Conservation (phyloP, 2,888 invertebrate genomes). For the Dolomedes plantarius region DNA sequence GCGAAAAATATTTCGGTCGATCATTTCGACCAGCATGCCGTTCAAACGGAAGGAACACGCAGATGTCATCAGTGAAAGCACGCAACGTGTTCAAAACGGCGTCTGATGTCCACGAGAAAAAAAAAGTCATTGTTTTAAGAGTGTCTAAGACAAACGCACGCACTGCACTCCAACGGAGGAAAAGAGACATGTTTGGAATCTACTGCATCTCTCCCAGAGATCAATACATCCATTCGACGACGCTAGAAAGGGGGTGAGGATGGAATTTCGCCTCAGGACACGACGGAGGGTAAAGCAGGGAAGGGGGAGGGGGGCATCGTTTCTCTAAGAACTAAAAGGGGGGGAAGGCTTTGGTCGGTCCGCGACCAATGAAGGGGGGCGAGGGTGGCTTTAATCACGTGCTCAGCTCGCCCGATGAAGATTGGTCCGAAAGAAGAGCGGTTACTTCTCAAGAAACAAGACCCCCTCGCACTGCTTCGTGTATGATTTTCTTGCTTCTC, state of each 20-base stretch:
- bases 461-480: constrained; percentile 29
- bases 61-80: no score
- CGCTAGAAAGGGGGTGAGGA: constrained; percentile 40
- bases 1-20: no score
- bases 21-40: no score
- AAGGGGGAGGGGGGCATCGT: constrained; percentile 15
- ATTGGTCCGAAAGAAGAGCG: constrained; percentile 50
- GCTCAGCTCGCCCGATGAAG: constrained; percentile 61
- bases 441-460: constrained; percentile 39
- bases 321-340: neutral
- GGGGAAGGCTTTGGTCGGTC: constrained; percentile 60
- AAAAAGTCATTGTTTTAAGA: constrained; percentile 58
- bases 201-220: constrained; percentile 27
- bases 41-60: no score
- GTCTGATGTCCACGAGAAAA: neutral
- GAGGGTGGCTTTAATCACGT: constrained; percentile 63
- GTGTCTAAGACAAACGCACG: constrained; percentile 49
- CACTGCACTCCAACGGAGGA: constrained; percentile 1
- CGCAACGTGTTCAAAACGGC: neutral
- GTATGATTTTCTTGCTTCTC: constrained; percentile 67
- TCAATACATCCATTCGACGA: constrained; percentile 68
- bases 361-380: constrained; percentile 44
- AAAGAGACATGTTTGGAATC: constrained; percentile 66
- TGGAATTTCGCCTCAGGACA: constrained; percentile 49
- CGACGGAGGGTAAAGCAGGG: neutral